These are phyloP conservation scores for Lacerta bilineata DNA, from an alignment of 2,797 vertebrate genomes.

Conservation along the genomic window DNA sequence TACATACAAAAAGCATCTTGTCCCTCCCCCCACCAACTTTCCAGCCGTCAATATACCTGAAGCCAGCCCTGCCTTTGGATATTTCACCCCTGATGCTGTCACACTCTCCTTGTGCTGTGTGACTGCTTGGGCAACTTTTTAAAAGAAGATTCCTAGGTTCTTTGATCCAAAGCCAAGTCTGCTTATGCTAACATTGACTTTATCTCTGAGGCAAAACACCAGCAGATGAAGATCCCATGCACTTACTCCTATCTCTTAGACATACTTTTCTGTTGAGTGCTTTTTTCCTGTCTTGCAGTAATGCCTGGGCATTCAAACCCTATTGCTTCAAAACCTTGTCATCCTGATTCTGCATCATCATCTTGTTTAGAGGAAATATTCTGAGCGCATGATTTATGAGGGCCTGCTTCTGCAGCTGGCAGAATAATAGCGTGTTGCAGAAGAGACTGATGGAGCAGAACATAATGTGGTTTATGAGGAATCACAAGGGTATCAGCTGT, in stretches of 20 bases:
- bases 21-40: too few relatives aligned
- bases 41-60: too few relatives aligned
- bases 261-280: background rate
- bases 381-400: background rate
- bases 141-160: background rate
- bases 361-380: constrained; percentile 11
- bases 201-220: too few relatives aligned
- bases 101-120: background rate
- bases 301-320: fast-evolving
- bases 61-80: background rate
- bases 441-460: constrained; percentile 23
- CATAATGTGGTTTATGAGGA: background rate
- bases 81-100: background rate
- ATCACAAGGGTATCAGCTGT: background rate
- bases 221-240: background rate
- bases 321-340: background rate
- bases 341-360: background rate
- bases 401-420: background rate
- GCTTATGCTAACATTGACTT: too few relatives aligned
- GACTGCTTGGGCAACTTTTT: background rate
- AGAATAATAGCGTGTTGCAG: constrained; percentile 1
- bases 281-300: background rate
- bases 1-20: background rate
- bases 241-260: background rate
- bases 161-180: background rate